Conservation (phyloP, 2,113 vertebrate species). For the Istiophorus platypterus region DNA sequence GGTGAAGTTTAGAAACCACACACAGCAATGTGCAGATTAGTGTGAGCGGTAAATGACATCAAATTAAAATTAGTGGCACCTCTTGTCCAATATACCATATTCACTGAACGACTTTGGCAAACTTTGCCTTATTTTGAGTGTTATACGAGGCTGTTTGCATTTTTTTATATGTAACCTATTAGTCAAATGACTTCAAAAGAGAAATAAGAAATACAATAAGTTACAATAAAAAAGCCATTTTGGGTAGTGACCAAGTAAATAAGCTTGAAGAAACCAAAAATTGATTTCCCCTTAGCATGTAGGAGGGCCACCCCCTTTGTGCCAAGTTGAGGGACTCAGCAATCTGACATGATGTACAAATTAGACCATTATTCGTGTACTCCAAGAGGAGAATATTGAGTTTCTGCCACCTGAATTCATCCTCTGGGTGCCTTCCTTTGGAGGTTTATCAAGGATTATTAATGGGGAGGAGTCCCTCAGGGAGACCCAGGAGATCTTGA, state of each 20-base stretch:
- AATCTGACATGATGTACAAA: not conserved
- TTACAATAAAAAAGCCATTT: not conserved
- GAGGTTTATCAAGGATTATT: not conserved
- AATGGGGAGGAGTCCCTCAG: slow-evolving; percentile 1
- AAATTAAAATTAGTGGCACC: not conserved
- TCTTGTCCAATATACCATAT: not conserved
- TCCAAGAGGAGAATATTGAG: not conserved
- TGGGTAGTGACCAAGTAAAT: not conserved
- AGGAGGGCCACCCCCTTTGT: not conserved
- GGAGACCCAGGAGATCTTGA: slow-evolving; percentile 4
- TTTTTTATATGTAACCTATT: not conserved
- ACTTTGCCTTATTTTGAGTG: not conserved
- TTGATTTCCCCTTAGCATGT: not conserved
- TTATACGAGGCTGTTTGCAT: not conserved
- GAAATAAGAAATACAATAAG: not conserved
- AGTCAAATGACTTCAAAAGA: not conserved
- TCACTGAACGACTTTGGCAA: too few relatives aligned
- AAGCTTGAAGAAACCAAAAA: not conserved
- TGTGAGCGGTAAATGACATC: not conserved
- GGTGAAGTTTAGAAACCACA: not conserved
- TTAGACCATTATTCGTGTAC: not conserved
- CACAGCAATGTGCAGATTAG: not conserved
- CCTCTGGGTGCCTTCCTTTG: slow-evolving; percentile 6
- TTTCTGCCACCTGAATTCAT: slow-evolving; percentile 6
- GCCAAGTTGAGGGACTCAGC: not conserved